A percentile compares a stretch with the other conserved stretches of the same genome.
These are phyloP conservation scores for Mormyrops boulengeri DNA, from an alignment of 2,797 vertebrate genomes.

Conservation along the genomic window DNA sequence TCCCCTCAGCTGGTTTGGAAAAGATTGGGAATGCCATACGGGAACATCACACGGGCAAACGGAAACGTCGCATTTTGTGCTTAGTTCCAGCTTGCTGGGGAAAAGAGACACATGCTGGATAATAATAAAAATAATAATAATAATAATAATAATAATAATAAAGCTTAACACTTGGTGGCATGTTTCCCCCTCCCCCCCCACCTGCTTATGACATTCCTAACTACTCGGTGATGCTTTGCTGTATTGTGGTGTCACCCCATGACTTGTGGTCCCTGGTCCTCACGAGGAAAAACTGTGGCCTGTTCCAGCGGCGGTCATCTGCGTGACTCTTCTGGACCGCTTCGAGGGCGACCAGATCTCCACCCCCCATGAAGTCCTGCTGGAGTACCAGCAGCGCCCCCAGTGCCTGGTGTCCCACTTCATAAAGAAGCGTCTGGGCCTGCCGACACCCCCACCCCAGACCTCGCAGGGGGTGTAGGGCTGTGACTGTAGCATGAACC, in stretches of 20 bases:
- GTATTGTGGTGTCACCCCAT: not conserved
- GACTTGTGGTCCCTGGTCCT: not conserved
- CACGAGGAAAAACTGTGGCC: not conserved
- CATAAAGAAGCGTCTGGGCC: constrained; percentile 70
- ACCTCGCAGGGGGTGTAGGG: constrained; percentile 30
- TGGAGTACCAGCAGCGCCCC: constrained; percentile 72
- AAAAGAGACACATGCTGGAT: not conserved
- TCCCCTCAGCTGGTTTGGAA: not conserved
- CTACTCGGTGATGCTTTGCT: not conserved
- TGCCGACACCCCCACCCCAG: not conserved
- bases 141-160: not conserved
- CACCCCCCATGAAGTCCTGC: constrained; percentile 64
- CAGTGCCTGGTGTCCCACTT: constrained; percentile 73
- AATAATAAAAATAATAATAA: not conserved
- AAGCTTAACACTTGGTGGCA: not conserved
- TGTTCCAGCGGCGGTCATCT: constrained; percentile 74
- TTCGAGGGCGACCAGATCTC: constrained; percentile 83
- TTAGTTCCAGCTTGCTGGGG: not conserved
- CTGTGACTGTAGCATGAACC: not conserved
- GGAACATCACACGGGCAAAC: not conserved
- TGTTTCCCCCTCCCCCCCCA: not conserved
- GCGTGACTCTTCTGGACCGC: constrained; percentile 74
- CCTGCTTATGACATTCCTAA: not conserved
- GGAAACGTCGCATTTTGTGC: not conserved
- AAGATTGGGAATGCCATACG: not conserved